Evolutionary conservation across 1,140 invertebrate genomes (phyloP).

Genomic region (Eriocheir sinensis): DNA sequence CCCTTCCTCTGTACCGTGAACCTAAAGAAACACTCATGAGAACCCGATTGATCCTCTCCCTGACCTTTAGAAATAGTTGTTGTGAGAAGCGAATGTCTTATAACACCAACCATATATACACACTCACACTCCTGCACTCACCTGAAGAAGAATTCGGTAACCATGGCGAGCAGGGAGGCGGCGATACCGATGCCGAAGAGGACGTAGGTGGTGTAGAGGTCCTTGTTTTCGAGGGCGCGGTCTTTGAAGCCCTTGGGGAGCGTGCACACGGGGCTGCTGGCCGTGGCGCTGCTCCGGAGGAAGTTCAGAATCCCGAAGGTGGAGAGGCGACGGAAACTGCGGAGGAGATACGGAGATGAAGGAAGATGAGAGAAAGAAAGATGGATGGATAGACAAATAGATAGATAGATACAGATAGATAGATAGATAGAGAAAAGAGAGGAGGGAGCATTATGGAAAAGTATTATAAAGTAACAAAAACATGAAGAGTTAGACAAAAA

Average conservation of each 20-base stretch:
- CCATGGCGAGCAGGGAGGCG: constrained; percentile 84
- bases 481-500: too few species aligned
- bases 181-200: constrained; percentile 84
- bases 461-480: too few species aligned
- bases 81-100: too few species aligned
- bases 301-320: constrained; percentile 76
- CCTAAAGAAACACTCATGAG: too few species aligned
- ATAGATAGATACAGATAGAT: background rate
- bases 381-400: background rate
- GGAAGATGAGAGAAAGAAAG: background rate
- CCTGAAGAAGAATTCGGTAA: constrained; percentile 84
- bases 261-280: constrained; percentile 89
- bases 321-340: constrained; percentile 72
- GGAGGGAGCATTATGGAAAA: too few species aligned
- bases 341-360: background rate
- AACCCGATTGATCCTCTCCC: too few species aligned
- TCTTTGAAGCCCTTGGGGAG: constrained; percentile 90
- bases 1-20: too few species aligned
- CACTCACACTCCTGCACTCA: constrained; percentile 42
- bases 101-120: background rate
- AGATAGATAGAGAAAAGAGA: background rate
- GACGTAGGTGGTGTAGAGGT: constrained; percentile 88
- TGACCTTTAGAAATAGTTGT: too few species aligned
- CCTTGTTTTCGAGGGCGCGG: constrained; percentile 87
- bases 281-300: constrained; percentile 67